These are phyloP conservation scores for Hyposmocoma kahamanoa DNA, from an alignment of 1,140 invertebrate genomes.

Conservation along the genomic window DNA sequence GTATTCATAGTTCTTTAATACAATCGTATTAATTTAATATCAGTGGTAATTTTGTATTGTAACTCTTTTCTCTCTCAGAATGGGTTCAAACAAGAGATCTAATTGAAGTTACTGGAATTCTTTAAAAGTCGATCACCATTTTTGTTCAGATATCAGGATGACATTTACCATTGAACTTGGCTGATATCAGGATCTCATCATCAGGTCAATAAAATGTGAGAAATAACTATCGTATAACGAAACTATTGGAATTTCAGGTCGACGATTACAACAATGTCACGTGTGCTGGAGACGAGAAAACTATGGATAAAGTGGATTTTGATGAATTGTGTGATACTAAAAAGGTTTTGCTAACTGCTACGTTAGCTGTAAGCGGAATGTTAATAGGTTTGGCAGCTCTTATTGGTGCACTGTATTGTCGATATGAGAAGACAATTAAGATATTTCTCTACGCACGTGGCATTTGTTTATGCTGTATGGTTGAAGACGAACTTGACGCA, in stretches of 20 bases:
- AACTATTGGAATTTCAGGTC: background rate
- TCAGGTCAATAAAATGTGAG: too few relatives aligned
- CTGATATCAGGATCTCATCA: too few relatives aligned
- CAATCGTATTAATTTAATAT: too few relatives aligned
- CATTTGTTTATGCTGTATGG: slow-evolving; percentile 79
- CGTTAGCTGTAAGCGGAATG: background rate
- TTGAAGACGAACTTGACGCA: slow-evolving; percentile 83
- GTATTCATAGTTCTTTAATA: too few relatives aligned
- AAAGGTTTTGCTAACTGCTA: background rate
- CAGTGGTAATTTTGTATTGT: too few relatives aligned
- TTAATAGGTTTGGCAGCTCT: background rate
- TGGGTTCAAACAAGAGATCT: too few relatives aligned
- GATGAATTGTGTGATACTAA: background rate
- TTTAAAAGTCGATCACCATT: too few relatives aligned
- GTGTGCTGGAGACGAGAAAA: background rate
- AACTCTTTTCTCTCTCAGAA: too few relatives aligned
- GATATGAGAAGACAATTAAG: background rate
- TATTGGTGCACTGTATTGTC: background rate
- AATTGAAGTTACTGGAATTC: too few relatives aligned
- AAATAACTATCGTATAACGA: too few relatives aligned
- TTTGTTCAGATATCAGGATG: too few relatives aligned
- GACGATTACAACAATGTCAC: background rate
- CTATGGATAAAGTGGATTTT: background rate
- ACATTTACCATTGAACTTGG: too few relatives aligned
- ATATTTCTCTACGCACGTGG: slow-evolving; percentile 80